phyloP scores from a whole-genome alignment of 2,797 vertebrate species.

The Helarctos malayanus region DNA sequence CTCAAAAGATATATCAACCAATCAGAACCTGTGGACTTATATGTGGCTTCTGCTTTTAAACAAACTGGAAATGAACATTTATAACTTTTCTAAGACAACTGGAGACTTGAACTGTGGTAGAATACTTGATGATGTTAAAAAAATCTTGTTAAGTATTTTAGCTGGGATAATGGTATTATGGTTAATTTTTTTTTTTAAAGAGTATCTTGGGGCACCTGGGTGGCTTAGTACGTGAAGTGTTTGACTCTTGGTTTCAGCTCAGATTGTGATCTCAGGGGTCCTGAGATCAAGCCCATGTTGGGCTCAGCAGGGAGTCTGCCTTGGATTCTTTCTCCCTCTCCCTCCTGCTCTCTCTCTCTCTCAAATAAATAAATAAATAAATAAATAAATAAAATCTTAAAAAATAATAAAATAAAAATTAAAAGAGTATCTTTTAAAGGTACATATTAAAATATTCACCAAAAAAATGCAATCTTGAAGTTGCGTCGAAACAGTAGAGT shows the following conservation, averaged over 20 bases:
- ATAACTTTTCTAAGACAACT: not conserved
- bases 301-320: not conserved
- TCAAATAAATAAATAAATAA: not conserved
- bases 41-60: not conserved
- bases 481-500: not conserved
- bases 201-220: not conserved
- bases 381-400: not conserved
- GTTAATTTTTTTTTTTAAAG: not conserved
- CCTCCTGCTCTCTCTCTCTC: not conserved
- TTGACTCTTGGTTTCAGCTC: not conserved
- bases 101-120: not conserved
- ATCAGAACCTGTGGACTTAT: not conserved
- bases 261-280: not conserved
- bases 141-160: constrained; percentile 25
- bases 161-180: not conserved
- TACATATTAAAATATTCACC: not conserved
- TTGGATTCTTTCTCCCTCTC: not conserved
- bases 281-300: not conserved
- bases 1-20: not conserved
- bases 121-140: not conserved
- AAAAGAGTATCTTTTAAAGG: not conserved
- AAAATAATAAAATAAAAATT: not conserved
- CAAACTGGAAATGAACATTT: not conserved
- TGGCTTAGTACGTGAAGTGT: not conserved
- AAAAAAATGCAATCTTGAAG: not conserved